phyloP scores from a whole-genome alignment of 2,888 invertebrate genomes.

The Pseudococcus longispinus region DNA sequence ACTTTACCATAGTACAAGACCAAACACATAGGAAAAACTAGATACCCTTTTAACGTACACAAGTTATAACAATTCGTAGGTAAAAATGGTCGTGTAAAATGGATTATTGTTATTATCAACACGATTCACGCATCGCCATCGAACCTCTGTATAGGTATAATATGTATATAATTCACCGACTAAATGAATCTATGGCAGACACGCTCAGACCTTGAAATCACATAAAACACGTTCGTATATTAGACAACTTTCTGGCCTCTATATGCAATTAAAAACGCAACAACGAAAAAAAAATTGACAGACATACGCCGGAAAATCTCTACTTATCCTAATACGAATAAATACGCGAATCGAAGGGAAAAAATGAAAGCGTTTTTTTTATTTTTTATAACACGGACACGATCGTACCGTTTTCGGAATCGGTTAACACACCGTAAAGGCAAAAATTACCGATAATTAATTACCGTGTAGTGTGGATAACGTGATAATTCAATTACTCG shows the following conservation, averaged over 20 bases:
- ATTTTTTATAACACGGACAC: neutral
- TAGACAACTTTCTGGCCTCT: constrained; percentile 1
- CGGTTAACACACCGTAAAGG: constrained; percentile 19
- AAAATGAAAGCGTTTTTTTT: constrained; percentile 15
- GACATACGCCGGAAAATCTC: neutral
- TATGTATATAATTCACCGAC: neutral
- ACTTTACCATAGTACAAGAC: neutral
- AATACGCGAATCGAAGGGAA: neutral
- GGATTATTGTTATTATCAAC: constrained; percentile 29
- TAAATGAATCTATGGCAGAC: constrained; percentile 7
- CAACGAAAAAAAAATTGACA: neutral
- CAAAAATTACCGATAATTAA: constrained; percentile 24
- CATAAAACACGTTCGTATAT: constrained; percentile 4
- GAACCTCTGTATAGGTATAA: neutral
- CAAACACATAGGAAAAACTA: neutral
- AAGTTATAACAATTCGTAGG: neutral
- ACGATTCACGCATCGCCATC: neutral
- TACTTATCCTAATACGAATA: too few relatives aligned
- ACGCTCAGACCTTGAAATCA: constrained; percentile 18
- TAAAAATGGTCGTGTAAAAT: constrained; percentile 16
- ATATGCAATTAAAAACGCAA: neutral
- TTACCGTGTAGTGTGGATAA: constrained; percentile 24
- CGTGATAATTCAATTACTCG: constrained; percentile 27
- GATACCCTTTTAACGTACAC: neutral
- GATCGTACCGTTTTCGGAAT: constrained; percentile 17